Conservation (phyloP, 2,113 vertebrate genomes). For the Odocoileus hemionus region DNA sequence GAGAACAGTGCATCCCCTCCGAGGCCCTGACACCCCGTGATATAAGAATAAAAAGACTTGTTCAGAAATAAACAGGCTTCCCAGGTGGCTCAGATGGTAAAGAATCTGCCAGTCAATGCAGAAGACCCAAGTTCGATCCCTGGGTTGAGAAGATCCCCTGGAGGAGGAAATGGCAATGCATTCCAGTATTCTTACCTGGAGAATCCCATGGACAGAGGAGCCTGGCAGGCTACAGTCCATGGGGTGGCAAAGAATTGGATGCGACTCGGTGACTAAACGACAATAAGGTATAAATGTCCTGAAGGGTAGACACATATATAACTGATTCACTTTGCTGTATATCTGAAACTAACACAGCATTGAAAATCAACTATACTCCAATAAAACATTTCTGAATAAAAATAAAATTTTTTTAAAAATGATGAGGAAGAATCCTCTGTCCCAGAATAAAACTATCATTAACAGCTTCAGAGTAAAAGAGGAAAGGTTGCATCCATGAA, state of each 20-base stretch:
- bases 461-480: not conserved
- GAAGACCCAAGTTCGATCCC: too few relatives aligned
- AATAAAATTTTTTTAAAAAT: not conserved
- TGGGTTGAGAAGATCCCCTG: not conserved
- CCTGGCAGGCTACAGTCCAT: not conserved
- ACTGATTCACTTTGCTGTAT: not conserved
- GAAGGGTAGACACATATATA: not conserved
- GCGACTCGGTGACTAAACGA: fast-evolving
- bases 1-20: not conserved
- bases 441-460: not conserved
- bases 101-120: not conserved
- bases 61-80: not conserved
- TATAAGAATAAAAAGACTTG: not conserved
- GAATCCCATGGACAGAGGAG: not conserved
- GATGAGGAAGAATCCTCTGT: not conserved
- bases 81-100: not conserved
- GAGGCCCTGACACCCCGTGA: not conserved
- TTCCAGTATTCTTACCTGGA: not conserved
- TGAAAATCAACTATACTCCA: not conserved
- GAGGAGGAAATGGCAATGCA: not conserved
- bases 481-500: not conserved
- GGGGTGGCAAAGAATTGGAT: not conserved
- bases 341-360: not conserved
- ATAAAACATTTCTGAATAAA: not conserved
- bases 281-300: not conserved